Conservation (phyloP, 2,888 invertebrate species). For the Brenthis ino region DNA sequence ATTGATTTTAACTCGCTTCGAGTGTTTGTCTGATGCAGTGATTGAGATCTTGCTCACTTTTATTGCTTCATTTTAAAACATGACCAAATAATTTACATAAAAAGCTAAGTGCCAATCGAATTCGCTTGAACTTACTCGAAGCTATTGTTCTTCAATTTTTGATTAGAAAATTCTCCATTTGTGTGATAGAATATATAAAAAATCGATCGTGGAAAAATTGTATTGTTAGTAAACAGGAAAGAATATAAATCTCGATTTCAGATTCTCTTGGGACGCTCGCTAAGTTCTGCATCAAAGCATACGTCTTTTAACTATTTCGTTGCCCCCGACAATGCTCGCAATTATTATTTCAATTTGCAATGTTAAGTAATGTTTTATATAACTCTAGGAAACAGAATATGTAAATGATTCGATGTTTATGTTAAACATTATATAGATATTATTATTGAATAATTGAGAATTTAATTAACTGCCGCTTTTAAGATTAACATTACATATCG, state of each 20-base stretch:
- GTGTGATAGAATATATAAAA: not conserved
- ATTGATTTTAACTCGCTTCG: constrained; percentile 59
- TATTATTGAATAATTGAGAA: too few relatives aligned
- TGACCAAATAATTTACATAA: not conserved
- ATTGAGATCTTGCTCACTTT: constrained; percentile 45
- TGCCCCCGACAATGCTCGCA: constrained; percentile 29
- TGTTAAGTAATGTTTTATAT: constrained; percentile 29
- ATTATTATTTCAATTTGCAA: constrained; percentile 35
- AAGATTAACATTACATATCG: too few relatives aligned
- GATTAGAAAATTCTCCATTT: not conserved
- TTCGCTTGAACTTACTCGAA: not conserved
- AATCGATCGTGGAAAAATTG: not conserved
- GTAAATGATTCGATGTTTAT: constrained; percentile 3
- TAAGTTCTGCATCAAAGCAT: constrained; percentile 42
- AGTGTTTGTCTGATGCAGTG: constrained; percentile 53
- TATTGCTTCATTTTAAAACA: constrained; percentile 43
- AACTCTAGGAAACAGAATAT: constrained; percentile 16
- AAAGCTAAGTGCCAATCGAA: not conserved
- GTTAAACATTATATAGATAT: not conserved
- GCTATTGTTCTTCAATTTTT: too few relatives aligned
- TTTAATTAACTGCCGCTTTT: too few relatives aligned
- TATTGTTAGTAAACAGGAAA: not conserved
- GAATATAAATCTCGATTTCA: constrained; percentile 59
- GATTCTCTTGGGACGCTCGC: constrained; percentile 67
- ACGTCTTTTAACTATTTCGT: constrained; percentile 36